These are phyloP conservation scores for Acyrthosiphon pisum DNA, from an alignment of 1,140 invertebrate genomes.

Conservation along the genomic window DNA sequence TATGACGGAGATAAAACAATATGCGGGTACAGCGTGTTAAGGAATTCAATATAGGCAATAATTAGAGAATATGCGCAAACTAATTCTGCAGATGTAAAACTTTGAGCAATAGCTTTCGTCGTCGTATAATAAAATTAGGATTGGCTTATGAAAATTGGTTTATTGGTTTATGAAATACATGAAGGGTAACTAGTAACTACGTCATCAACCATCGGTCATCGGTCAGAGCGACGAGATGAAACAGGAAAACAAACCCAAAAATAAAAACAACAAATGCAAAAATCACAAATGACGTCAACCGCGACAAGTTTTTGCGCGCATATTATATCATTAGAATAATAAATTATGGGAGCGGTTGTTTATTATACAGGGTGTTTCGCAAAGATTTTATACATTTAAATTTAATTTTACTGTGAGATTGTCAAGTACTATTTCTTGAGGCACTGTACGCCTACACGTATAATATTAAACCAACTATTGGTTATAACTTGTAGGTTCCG, in stretches of 20 bases:
- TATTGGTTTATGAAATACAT: neutral
- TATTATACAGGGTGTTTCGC: neutral
- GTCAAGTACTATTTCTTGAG: neutral
- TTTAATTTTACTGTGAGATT: neutral
- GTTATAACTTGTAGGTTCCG: neutral
- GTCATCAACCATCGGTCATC: neutral
- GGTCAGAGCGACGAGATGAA: neutral
- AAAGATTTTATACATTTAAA: neutral
- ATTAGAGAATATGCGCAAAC: neutral
- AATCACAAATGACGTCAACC: neutral
- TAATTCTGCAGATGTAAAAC: neutral
- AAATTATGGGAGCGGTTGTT: neutral
- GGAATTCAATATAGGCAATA: neutral
- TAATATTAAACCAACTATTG: neutral
- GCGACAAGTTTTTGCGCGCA: neutral
- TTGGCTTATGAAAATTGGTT: no score
- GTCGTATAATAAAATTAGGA: neutral
- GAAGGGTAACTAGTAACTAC: neutral
- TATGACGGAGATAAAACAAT: neutral
- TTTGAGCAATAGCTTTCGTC: neutral
- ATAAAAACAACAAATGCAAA: neutral
- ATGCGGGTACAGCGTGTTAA: no score
- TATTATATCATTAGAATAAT: neutral
- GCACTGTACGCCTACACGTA: no score
- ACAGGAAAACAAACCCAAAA: neutral